Evolutionary conservation across 2,797 vertebrate species (phyloP).

Genomic region (Mormyrops attenuatus): DNA sequence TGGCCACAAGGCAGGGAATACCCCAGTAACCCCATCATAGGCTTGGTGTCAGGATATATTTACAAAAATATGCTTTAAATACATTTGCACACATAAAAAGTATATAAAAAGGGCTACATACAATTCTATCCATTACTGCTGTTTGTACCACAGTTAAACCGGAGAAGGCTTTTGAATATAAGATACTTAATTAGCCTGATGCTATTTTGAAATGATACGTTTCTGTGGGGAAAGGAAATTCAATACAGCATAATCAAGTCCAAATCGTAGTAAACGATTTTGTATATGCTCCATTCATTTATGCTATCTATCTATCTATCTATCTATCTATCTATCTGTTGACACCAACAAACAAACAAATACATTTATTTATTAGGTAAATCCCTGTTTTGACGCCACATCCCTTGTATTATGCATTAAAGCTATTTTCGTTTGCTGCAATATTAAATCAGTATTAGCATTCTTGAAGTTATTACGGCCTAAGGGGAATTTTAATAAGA

Average conservation of each 20-base stretch:
- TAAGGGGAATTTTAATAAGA: neutral
- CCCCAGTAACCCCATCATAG: neutral
- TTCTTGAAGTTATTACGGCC: neutral
- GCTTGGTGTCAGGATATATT: neutral
- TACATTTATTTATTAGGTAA: neutral
- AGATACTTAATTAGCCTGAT: neutral
- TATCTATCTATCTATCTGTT: neutral
- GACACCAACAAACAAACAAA: neutral
- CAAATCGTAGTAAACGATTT: neutral
- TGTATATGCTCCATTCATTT: neutral
- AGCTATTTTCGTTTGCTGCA: neutral
- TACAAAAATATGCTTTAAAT: neutral
- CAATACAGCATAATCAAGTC: neutral
- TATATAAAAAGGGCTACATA: neutral
- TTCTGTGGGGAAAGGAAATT: neutral
- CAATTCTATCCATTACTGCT: neutral
- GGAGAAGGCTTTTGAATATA: neutral
- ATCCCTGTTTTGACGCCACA: neutral
- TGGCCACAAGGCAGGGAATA: neutral
- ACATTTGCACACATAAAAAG: neutral
- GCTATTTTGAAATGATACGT: neutral
- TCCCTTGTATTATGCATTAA: neutral
- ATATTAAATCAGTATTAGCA: conserved; percentile 6
- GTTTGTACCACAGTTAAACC: neutral
- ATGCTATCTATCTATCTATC: neutral